Evolutionary conservation across 1,140 invertebrate genomes (phyloP).

Genomic region (Chrysoperla carnea): DNA sequence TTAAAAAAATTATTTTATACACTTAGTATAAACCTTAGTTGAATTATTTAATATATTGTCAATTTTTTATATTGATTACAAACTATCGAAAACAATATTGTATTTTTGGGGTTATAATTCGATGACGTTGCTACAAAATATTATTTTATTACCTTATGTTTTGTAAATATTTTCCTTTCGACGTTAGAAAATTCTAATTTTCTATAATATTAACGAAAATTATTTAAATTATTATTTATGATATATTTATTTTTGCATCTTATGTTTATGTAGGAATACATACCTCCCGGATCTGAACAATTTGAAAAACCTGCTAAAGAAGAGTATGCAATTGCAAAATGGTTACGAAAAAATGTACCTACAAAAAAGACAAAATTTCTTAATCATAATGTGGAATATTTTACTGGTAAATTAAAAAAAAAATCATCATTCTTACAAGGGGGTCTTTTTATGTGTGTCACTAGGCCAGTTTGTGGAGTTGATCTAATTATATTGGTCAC

Average conservation of each 20-base stretch:
- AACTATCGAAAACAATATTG: too few species aligned
- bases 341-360: conserved; percentile 81
- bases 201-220: too few species aligned
- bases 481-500: too few species aligned
- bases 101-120: conserved; percentile 1
- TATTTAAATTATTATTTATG: too few species aligned
- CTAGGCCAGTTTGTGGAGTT: too few species aligned
- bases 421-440: background rate
- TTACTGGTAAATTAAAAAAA: conserved; percentile 48
- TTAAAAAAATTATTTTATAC: too few species aligned
- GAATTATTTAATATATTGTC: too few species aligned
- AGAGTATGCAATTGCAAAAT: conserved; percentile 85
- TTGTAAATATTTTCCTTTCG: too few species aligned
- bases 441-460: background rate
- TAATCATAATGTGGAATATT: conserved; percentile 92
- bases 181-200: too few species aligned
- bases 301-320: conserved; percentile 70
- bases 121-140: conserved; percentile 4
- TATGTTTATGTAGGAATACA: conserved; percentile 33
- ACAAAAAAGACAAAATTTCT: conserved; percentile 90
- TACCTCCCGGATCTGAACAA: conserved; percentile 27
- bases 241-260: conserved; percentile 3
- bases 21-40: too few species aligned
- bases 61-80: too few species aligned
- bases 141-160: too few species aligned